phyloP scores from a whole-genome alignment of 2,113 vertebrate species.

The Synodontis membranacea region DNA sequence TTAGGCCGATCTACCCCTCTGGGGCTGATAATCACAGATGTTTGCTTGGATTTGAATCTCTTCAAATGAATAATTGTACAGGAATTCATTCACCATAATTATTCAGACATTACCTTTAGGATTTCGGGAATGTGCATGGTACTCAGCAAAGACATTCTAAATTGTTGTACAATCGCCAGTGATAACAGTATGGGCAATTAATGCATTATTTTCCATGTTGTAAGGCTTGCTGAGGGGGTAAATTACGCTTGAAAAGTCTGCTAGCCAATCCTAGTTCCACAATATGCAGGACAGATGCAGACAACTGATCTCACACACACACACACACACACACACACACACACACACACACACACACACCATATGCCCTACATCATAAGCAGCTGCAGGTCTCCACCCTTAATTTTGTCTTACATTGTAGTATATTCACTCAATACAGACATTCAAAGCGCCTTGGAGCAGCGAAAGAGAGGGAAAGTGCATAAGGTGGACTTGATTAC shows the following conservation, averaged over 20 bases:
- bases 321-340: background rate
- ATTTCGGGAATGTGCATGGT: constrained; percentile 15
- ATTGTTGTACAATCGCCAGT: constrained; percentile 8
- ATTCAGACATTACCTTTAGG: constrained; percentile 14
- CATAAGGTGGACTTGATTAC: constrained; percentile 31
- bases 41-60: constrained; percentile 31
- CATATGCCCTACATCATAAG: constrained; percentile 39
- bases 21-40: constrained; percentile 18
- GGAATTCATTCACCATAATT: constrained; percentile 17
- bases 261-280: constrained; percentile 10
- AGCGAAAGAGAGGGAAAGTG: background rate
- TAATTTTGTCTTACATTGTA: constrained; percentile 29
- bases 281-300: constrained; percentile 13
- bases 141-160: constrained; percentile 19
- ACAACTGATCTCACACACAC: constrained; percentile 13
- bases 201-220: constrained; percentile 43
- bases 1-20: constrained; percentile 19
- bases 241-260: constrained; percentile 36
- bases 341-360: constrained; percentile 24
- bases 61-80: constrained; percentile 20
- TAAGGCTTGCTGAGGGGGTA: constrained; percentile 32
- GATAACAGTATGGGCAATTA: constrained; percentile 50
- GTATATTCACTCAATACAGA: constrained; percentile 8
- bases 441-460: constrained; percentile 8
- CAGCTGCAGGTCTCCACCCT: constrained; percentile 37